Conservation (phyloP, 2,797 vertebrate genomes). For the Triplophysa bombifrons region DNA sequence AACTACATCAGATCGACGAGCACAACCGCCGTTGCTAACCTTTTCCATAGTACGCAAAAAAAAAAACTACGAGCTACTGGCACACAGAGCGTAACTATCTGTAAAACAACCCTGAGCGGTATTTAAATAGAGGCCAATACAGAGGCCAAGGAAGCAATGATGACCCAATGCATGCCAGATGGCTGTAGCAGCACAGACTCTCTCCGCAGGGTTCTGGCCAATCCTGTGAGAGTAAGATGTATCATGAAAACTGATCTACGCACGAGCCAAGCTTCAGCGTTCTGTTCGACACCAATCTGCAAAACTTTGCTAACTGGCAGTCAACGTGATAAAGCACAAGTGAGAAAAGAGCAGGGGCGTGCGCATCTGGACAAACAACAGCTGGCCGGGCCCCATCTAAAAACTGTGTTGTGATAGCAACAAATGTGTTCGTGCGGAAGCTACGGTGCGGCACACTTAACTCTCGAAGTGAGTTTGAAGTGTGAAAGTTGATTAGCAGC, state of each 20-base stretch:
- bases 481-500: constrained; percentile 50
- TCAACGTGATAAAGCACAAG: constrained; percentile 42
- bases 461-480: constrained; percentile 34
- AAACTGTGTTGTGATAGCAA: constrained; percentile 32
- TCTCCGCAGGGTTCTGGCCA: constrained; percentile 49
- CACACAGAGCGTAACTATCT: constrained; percentile 22
- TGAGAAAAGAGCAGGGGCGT: constrained; percentile 39
- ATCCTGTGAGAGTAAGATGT: constrained; percentile 45
- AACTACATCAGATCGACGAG: background rate
- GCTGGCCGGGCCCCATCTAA: constrained; percentile 20
- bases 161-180: constrained; percentile 45
- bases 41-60: background rate
- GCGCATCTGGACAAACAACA: constrained; percentile 47
- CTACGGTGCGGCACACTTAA: constrained; percentile 24
- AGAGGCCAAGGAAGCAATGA: constrained; percentile 28
- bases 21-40: background rate
- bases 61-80: constrained; percentile 28
- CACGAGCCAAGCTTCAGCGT: constrained; percentile 34
- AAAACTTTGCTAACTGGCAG: constrained; percentile 41
- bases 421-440: constrained; percentile 4
- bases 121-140: constrained; percentile 35
- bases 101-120: constrained; percentile 27
- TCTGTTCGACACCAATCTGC: constrained; percentile 32
- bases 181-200: constrained; percentile 47
- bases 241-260: constrained; percentile 49